A percentile compares a stretch with the other conserved stretches of the same genome.
Evolutionary conservation across 2,113 vertebrate species (phyloP).

Genomic region (Synodontis membranacea): DNA sequence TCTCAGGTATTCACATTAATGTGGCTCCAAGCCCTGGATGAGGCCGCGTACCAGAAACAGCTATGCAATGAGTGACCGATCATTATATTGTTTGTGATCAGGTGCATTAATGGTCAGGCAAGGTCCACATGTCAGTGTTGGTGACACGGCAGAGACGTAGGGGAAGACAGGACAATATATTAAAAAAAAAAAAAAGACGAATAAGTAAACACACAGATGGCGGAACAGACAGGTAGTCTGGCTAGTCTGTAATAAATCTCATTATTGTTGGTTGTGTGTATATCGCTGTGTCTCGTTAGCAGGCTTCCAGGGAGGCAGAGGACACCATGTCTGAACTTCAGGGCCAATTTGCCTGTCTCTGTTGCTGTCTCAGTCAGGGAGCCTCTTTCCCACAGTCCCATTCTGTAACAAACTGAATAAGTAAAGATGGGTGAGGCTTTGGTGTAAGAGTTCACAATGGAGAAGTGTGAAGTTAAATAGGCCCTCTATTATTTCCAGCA

Average conservation of each 20-base stretch:
- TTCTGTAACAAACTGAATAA: constrained; percentile 45
- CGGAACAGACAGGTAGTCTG: constrained; percentile 49
- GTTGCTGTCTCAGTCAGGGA: constrained; percentile 53
- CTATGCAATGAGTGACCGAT: background rate
- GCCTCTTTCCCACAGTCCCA: constrained; percentile 38
- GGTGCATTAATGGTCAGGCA: constrained; percentile 36
- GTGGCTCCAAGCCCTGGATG: constrained; percentile 9
- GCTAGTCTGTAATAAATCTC: constrained; percentile 72
- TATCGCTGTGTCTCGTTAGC: constrained; percentile 77
- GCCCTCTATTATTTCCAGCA: background rate
- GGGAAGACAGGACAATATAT: constrained; percentile 10
- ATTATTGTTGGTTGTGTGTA: constrained; percentile 78
- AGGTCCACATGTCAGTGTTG: constrained; percentile 16
- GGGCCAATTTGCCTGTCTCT: constrained; percentile 67
- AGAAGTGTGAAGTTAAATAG: constrained; percentile 12
- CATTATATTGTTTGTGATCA: constrained; percentile 36
- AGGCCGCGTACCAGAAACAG: background rate
- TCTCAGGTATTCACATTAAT: constrained; percentile 10
- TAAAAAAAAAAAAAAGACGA: constrained; percentile 38
- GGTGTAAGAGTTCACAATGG: constrained; percentile 37
- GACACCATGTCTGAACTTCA: constrained; percentile 72
- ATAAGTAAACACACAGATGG: constrained; percentile 48
- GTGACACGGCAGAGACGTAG: background rate
- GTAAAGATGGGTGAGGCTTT: constrained; percentile 35
- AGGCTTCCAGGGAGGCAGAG: constrained; percentile 67